A percentile compares a stretch with the other conserved stretches of the same genome.
These are phyloP conservation scores for Cosmorhoe ocellata DNA, from an alignment of 2,888 invertebrate species.

Conservation along the genomic window DNA sequence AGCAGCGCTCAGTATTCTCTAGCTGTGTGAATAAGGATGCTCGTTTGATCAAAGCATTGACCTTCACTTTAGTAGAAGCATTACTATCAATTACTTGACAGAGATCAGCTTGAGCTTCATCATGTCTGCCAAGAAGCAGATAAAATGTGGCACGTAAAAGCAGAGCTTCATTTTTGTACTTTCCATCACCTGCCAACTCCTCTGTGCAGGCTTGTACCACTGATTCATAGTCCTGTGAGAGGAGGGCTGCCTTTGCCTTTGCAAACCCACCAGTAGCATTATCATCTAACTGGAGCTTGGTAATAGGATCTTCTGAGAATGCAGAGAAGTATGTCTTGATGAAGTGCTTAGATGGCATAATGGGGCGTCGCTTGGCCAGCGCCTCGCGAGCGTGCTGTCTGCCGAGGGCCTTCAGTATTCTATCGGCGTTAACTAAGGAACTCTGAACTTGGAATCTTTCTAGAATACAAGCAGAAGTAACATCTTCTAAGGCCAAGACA, in stretches of 20 bases:
- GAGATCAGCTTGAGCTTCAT: constrained; percentile 87
- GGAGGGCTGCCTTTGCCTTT: constrained; percentile 87
- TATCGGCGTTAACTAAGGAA: constrained; percentile 92
- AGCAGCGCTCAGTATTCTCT: constrained; percentile 87
- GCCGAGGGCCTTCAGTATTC: constrained; percentile 92
- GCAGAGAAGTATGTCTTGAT: constrained; percentile 94
- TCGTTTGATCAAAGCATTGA: constrained; percentile 94
- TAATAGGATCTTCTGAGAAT: constrained; percentile 93
- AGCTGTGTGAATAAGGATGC: constrained; percentile 92
- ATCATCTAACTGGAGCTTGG: constrained; percentile 75
- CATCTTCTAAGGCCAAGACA: constrained; percentile 92
- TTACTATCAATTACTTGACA: constrained; percentile 86
- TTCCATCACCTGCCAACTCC: constrained; percentile 86
- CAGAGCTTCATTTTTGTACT: constrained; percentile 86
- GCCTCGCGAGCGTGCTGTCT: constrained; percentile 88
- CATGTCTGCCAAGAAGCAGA: constrained; percentile 89
- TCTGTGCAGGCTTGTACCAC: constrained; percentile 91
- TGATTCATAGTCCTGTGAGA: constrained; percentile 88
- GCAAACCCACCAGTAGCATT: constrained; percentile 83
- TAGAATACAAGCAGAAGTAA: constrained; percentile 95
- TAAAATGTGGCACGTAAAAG: constrained; percentile 93
- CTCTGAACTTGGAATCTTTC: constrained; percentile 93
- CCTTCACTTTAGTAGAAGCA: constrained; percentile 85
- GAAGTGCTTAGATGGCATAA: constrained; percentile 93
- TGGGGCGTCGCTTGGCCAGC: constrained; percentile 85